phyloP scores from a whole-genome alignment of 2,888 invertebrate genomes.

The Megalurothrips usitatus region DNA sequence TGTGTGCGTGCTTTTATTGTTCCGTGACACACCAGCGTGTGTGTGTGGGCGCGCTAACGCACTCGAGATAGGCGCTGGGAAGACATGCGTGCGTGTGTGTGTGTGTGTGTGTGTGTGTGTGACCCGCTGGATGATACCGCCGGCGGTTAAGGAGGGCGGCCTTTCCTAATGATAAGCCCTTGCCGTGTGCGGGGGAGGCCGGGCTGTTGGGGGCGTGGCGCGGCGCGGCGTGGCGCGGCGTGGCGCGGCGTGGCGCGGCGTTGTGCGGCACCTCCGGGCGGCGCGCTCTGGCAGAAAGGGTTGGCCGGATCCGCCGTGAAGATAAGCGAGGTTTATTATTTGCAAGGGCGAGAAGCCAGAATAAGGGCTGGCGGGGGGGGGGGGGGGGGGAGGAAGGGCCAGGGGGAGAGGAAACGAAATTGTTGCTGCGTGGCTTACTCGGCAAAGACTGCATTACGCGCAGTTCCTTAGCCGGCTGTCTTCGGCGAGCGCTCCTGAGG shows the following conservation, averaged over 20 bases:
- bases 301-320: neutral
- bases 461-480: too few species aligned
- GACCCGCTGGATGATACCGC: neutral
- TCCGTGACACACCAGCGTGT: neutral
- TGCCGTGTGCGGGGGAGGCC: too few species aligned
- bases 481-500: too few species aligned
- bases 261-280: too few species aligned
- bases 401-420: constrained; percentile 31
- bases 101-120: neutral
- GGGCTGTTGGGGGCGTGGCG: too few species aligned
- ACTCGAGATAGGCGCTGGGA: neutral
- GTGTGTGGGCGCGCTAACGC: neutral
- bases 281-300: neutral
- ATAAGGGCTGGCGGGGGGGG: neutral
- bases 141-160: neutral
- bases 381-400: neutral
- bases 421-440: too few species aligned
- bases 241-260: too few species aligned
- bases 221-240: too few species aligned
- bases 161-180: neutral
- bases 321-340: constrained; percentile 11
- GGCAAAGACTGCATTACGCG: too few species aligned
- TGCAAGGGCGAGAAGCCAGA: neutral
- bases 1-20: too few species aligned
- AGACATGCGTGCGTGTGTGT: neutral